Evolutionary conservation across 1,140 invertebrate species (phyloP).

Genomic region (Rhagoletis pomonella): DNA sequence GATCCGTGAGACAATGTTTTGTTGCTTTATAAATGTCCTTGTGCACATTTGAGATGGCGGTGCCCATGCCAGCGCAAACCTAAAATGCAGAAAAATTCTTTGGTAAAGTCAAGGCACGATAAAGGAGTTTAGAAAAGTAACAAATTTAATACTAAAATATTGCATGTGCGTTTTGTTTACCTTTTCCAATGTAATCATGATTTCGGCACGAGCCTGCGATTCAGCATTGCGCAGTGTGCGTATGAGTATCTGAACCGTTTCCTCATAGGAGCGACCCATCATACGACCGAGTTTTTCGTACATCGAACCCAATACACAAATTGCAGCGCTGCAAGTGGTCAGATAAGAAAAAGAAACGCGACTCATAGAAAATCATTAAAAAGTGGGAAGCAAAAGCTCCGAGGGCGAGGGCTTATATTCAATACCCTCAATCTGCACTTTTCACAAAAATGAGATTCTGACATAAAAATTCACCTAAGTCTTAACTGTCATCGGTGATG

Average conservation of each 20-base stretch:
- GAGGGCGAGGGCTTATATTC: too few species aligned
- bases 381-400: too few species aligned
- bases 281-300: conserved; percentile 98
- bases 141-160: not conserved
- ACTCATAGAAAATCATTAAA: too few species aligned
- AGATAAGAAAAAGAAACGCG: too few species aligned
- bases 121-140: conserved; percentile 45
- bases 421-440: too few species aligned
- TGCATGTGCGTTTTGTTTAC: conserved; percentile 68
- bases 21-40: conserved; percentile 95
- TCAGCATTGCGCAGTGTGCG: conserved; percentile 95
- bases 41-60: conserved; percentile 88
- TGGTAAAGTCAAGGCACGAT: not conserved
- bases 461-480: too few species aligned
- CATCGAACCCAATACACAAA: conserved; percentile 96
- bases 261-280: conserved; percentile 99
- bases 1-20: conserved; percentile 88
- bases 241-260: conserved; percentile 94
- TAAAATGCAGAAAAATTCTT: conserved; percentile 61
- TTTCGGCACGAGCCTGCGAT: conserved; percentile 96
- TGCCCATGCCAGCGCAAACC: conserved; percentile 89
- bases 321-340: conserved; percentile 95
- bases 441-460: too few species aligned
- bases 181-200: conserved; percentile 97
- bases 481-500: too few species aligned